Evolutionary conservation across 1,140 invertebrate species (phyloP).

Genomic region (Wiebesia pumilae): DNA sequence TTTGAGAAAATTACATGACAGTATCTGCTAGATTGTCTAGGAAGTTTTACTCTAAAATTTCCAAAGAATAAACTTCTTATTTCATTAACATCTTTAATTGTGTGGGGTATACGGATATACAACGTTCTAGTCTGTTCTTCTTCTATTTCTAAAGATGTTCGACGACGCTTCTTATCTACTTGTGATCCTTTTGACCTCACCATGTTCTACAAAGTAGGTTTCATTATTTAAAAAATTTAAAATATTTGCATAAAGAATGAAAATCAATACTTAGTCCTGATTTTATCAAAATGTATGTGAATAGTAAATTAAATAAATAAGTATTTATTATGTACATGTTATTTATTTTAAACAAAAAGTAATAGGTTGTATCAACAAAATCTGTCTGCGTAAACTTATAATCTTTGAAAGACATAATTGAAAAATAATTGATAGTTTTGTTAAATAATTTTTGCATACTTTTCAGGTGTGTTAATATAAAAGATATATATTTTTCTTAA

Average conservation of each 20-base stretch:
- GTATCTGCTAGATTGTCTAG: slow-evolving; percentile 60
- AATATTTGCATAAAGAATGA: not conserved
- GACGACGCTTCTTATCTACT: not conserved
- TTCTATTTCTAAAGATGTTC: slow-evolving; percentile 45
- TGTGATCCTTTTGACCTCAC: not conserved
- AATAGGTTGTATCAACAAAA: too few species aligned
- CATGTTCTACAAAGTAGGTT: slow-evolving; percentile 36
- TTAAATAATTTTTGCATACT: too few species aligned
- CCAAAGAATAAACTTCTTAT: slow-evolving; percentile 61
- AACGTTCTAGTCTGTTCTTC: slow-evolving; percentile 59
- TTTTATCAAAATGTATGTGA: not conserved
- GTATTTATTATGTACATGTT: not conserved
- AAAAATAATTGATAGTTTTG: too few species aligned
- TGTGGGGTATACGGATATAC: slow-evolving; percentile 61
- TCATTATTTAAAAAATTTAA: not conserved
- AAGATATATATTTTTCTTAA: too few species aligned
- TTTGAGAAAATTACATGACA: slow-evolving; percentile 64
- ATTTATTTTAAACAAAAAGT: not conserved
- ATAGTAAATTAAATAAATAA: not conserved
- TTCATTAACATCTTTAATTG: slow-evolving; percentile 59
- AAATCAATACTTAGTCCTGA: not conserved
- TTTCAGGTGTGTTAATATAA: too few species aligned
- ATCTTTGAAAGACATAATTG: too few species aligned
- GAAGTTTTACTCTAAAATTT: slow-evolving; percentile 61
- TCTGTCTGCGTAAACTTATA: too few species aligned